Percentiles rank a stretch among this genome's conserved stretches.
Evolutionary conservation across 2,888 invertebrate species (phyloP).

Genomic region (Lasioglossum calceatum): DNA sequence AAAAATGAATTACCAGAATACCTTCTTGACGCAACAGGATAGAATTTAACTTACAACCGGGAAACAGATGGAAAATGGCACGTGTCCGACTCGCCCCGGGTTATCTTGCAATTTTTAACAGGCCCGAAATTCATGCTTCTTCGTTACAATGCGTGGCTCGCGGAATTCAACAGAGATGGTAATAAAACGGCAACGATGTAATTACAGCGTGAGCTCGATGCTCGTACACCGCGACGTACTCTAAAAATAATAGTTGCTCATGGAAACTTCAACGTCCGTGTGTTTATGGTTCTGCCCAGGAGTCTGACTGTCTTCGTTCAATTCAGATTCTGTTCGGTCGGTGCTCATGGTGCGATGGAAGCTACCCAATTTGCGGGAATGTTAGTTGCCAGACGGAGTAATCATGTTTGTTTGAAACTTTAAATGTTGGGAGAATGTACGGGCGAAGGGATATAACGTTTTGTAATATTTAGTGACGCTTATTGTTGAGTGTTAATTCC

Average conservation of each 20-base stretch:
- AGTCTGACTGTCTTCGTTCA: background rate
- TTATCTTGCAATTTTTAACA: slow-evolving; percentile 9
- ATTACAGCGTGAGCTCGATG: background rate
- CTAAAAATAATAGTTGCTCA: background rate
- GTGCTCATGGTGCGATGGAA: background rate
- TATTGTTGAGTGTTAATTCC: background rate
- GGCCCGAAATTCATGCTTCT: background rate
- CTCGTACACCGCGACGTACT: background rate
- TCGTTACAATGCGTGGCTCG: background rate
- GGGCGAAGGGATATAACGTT: background rate
- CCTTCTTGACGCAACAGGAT: slow-evolving; percentile 53
- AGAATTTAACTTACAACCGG: slow-evolving; percentile 66
- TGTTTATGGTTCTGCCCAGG: background rate
- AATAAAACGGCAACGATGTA: background rate
- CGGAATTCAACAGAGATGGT: background rate
- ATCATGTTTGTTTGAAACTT: background rate
- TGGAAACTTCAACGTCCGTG: background rate
- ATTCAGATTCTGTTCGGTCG: background rate
- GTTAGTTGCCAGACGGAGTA: background rate
- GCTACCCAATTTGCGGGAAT: background rate
- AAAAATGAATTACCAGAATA: background rate
- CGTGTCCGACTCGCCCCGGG: background rate
- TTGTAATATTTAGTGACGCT: background rate
- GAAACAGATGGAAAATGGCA: slow-evolving; percentile 13
- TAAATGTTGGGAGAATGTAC: background rate